phyloP scores from a whole-genome alignment of 2,888 invertebrate genomes.

The Cepaea hortensis region DNA sequence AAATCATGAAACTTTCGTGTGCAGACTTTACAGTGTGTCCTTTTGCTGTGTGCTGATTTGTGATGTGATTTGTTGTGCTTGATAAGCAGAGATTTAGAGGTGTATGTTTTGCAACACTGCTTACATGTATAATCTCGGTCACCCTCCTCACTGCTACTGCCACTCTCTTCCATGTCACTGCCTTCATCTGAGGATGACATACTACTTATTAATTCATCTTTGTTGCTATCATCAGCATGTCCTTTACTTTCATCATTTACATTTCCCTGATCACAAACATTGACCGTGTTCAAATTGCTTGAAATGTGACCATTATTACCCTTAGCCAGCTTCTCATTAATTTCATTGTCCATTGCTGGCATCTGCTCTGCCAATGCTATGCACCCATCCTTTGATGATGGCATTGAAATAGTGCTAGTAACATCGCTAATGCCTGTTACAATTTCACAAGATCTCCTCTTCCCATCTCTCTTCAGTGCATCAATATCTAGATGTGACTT shows the following conservation, averaged over 20 bases:
- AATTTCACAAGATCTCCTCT: constrained; percentile 1
- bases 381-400: background rate
- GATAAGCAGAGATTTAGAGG: background rate
- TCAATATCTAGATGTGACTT: background rate
- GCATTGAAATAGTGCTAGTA: background rate
- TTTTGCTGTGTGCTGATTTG: background rate
- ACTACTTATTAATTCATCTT: background rate
- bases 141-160: constrained; percentile 25
- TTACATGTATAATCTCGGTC: constrained; percentile 32
- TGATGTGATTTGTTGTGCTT: constrained; percentile 22
- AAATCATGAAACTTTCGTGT: constrained; percentile 29
- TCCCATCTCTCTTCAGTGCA: background rate
- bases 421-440: background rate
- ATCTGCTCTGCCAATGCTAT: background rate
- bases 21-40: constrained; percentile 31
- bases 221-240: background rate
- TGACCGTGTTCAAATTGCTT: too few species aligned
- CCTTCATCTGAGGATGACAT: constrained; percentile 16
- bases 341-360: background rate
- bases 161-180: background rate
- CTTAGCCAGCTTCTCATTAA: background rate
- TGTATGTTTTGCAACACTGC: constrained; percentile 16
- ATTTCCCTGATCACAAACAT: background rate
- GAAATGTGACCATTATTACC: background rate
- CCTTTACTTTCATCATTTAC: too few species aligned